These are phyloP conservation scores for Linurgus olivaceus DNA, from an alignment of 2,797 vertebrate genomes.

Conservation along the genomic window DNA sequence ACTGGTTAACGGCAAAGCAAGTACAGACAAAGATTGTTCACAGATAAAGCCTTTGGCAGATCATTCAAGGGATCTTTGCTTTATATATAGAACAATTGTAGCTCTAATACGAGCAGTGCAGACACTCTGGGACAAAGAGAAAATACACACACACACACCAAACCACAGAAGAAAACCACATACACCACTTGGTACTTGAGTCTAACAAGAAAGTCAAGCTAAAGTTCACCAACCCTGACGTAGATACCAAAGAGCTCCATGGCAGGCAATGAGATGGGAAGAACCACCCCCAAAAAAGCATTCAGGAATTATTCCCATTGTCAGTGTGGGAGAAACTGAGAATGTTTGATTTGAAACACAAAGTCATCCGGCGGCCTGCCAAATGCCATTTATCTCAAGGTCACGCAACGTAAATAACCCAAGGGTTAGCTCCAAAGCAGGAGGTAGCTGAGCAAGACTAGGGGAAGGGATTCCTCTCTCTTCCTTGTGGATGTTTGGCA, in stretches of 20 bases:
- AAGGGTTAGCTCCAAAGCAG: neutral
- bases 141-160: neutral
- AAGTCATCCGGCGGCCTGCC: neutral
- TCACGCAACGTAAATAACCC: slow-evolving; percentile 31
- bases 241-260: neutral
- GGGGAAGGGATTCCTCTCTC: neutral
- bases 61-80: slow-evolving; percentile 49
- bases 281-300: neutral
- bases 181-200: slow-evolving; percentile 8
- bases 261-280: neutral
- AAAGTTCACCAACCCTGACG: slow-evolving; percentile 40
- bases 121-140: slow-evolving; percentile 37
- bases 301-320: slow-evolving; percentile 34
- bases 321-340: neutral
- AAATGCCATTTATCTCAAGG: slow-evolving; percentile 34
- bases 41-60: slow-evolving; percentile 55
- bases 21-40: slow-evolving; percentile 55
- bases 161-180: slow-evolving; percentile 62
- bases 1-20: slow-evolving; percentile 57
- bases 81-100: slow-evolving; percentile 57
- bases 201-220: slow-evolving; percentile 34
- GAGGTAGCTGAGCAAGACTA: slow-evolving; percentile 4
- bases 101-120: slow-evolving; percentile 34
- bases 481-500: neutral
- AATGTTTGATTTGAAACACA: slow-evolving; percentile 29